Conservation (phyloP, 2,888 invertebrate genomes). For the Pseudoips prasinana region DNA sequence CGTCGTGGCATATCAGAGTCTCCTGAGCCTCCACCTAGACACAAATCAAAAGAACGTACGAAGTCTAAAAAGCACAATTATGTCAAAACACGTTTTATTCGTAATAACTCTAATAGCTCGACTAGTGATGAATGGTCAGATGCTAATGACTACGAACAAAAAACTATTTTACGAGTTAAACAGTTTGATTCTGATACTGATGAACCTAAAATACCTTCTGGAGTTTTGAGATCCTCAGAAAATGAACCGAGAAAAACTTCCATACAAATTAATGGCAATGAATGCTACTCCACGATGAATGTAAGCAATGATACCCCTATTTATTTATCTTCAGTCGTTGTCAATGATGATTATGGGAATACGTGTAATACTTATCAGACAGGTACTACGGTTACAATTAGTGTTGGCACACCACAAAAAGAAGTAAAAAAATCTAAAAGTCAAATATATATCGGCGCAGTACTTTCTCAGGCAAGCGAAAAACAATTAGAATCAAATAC, state of each 20-base stretch:
- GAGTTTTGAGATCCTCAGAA: slow-evolving; percentile 48
- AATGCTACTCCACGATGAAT: slow-evolving; percentile 89
- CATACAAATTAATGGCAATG: slow-evolving; percentile 87
- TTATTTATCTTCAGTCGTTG: slow-evolving; percentile 88
- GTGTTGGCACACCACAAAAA: slow-evolving; percentile 78
- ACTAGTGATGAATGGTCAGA: slow-evolving; percentile 79
- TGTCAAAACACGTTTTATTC: slow-evolving; percentile 74
- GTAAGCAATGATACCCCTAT: slow-evolving; percentile 86
- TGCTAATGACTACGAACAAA: slow-evolving; percentile 72
- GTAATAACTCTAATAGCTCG: slow-evolving; percentile 71
- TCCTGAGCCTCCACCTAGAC: slow-evolving; percentile 74
- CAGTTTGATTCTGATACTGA: slow-evolving; percentile 78
- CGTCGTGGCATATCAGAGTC: slow-evolving; percentile 69
- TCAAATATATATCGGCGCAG: slow-evolving; percentile 75
- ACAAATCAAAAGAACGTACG: slow-evolving; percentile 59
- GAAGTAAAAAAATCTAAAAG: slow-evolving; percentile 71
- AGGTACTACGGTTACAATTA: slow-evolving; percentile 84
- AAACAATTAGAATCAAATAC: slow-evolving; percentile 53
- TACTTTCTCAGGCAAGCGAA: slow-evolving; percentile 50
- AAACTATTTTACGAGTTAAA: slow-evolving; percentile 66
- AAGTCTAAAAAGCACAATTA: slow-evolving; percentile 75
- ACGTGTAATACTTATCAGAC: slow-evolving; percentile 73
- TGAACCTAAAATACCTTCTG: slow-evolving; percentile 42
- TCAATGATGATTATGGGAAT: slow-evolving; percentile 80
- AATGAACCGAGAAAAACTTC: slow-evolving; percentile 83